Evolutionary conservation across 2,888 invertebrate genomes (phyloP), one percentile per base, ranked within the genome.

Genomic region (Gisinianus flammeolus): DNA sequence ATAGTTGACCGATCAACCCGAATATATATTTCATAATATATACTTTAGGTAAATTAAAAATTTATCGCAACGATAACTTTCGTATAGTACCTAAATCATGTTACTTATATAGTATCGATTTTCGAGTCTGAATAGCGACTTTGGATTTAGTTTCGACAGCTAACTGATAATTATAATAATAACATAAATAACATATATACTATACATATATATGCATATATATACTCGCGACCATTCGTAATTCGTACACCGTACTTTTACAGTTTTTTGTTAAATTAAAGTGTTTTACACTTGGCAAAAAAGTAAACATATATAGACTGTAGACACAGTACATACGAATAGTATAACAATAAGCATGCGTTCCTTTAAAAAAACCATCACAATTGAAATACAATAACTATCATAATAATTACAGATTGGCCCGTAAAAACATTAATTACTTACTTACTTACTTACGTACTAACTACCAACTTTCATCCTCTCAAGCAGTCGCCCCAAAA

Each of bases 361-460:
- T 44, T 44, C 8, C 19, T 44, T 16, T 44, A 44, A 44, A 44
- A 62, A 62, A 62, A 62, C 26, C 62, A 62, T 62, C 62, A 62
- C 62, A 62, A 62, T 62, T 12, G 62, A 62, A 62, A 62, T 62
- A 62, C 62, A 62, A 26, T 62, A 1, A 28, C 5, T 4, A 44
- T 5, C n/a, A n/a, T 35, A 44, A 16, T 44, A 44, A 44, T 16
- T 44, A 44, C 19, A 44, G 12, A 44, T n/a, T 58, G 56, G 24
- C 56, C 56, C 22, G 24, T 58, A 22, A 58, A 22, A 58, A 22
- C 56, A 58, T 2, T 58, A 24, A 58, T 58, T 22, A 58, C 19
- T 58, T 12, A n/a, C 8, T 22, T 24, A 56, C 4, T 5, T 22
- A 2, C 22, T 6, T 62, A 26, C 12, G 4, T 28, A 58, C 22